Evolutionary conservation across 2,113 vertebrate genomes (phyloP), one percentile per base, ranked within the genome.

Genomic region (Nothobranchius furzeri): DNA sequence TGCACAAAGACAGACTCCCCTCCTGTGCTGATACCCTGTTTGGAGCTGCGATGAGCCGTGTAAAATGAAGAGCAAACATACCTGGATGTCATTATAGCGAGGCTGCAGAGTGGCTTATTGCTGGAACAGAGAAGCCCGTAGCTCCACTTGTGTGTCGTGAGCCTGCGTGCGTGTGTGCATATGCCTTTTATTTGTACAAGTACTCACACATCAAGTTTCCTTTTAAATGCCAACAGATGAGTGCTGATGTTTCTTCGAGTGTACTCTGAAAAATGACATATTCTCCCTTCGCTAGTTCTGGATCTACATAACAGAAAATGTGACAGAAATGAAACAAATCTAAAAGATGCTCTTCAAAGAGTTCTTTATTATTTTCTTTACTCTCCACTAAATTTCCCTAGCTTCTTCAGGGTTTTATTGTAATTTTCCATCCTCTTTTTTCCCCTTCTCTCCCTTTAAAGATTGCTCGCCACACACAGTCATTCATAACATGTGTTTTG

Each of bases 11-110:
- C 52, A 62, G 42, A n/a, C 35, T n/a, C 1, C 8, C 48, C 55
- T 40, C 30, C 15, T 11, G 57, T 42, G 66, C 55, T 73, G 75
- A 85, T 73, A 46, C 47, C 69, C 76, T 84, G 82, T 83, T 81
- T 77, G 68, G 80, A 87, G 84, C 73, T 83, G 84, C 53, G 66
- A 90, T 90, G 89, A 89, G 87, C 85, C 79, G 48, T 91, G 82
- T 85, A 83, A 88, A 90, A 91, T 87, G 86, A 89, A 89, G 84
- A 86, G 78, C 86, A 92, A 90, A 91, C 88, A 89, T 89, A 85
- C 87, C 88, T 91, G 90, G 83, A 87, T 89, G 79, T 90, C 88
- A 87, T 91, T 90, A 92, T 62, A 82, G 70, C 68, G 53, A 20
- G 71, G 69, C 76, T 69, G 81, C 76, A 79, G 75, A 68, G 75